Percentiles rank a stretch among this genome's conserved stretches.
Evolutionary conservation across 1,140 invertebrate genomes (phyloP).

Genomic region (Lasioglossum albipes): DNA sequence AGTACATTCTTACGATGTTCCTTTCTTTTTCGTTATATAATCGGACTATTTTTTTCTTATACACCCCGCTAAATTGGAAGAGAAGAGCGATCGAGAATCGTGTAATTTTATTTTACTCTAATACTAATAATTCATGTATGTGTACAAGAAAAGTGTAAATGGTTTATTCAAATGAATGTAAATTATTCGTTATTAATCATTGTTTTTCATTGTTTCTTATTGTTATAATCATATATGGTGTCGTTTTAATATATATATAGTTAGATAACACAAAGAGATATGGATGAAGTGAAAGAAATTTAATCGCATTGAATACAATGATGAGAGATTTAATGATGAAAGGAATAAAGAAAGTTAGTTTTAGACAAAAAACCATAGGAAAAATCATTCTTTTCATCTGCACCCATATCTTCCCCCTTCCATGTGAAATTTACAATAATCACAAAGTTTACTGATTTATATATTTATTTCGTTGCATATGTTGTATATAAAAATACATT

Average conservation of each 20-base stretch:
- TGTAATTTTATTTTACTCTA: conserved; percentile 37
- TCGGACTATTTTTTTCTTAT: background rate
- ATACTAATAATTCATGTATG: conserved; percentile 41
- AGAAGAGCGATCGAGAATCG: conserved; percentile 38
- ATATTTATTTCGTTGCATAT: background rate
- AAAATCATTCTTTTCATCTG: conserved; percentile 13
- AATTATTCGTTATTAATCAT: conserved; percentile 55
- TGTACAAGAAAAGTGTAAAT: conserved; percentile 31
- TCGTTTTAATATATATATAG: conserved; percentile 45
- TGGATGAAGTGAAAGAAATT: conserved; percentile 42
- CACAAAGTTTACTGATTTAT: background rate
- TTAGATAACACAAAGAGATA: conserved; percentile 45
- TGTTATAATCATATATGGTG: conserved; percentile 54
- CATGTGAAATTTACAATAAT: background rate
- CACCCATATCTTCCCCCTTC: background rate
- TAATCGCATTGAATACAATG: conserved; percentile 60
- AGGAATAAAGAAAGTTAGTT: conserved; percentile 65
- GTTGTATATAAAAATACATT: background rate
- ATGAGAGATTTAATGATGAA: conserved; percentile 47
- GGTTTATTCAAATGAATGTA: conserved; percentile 55
- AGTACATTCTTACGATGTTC: conserved; percentile 22
- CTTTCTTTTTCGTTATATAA: conserved; percentile 22
- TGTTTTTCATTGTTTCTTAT: conserved; percentile 59
- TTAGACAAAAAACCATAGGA: conserved; percentile 47
- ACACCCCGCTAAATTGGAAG: conserved; percentile 10